phyloP scores from a whole-genome alignment of 2,888 invertebrate genomes.

The Chalcis sispes region DNA sequence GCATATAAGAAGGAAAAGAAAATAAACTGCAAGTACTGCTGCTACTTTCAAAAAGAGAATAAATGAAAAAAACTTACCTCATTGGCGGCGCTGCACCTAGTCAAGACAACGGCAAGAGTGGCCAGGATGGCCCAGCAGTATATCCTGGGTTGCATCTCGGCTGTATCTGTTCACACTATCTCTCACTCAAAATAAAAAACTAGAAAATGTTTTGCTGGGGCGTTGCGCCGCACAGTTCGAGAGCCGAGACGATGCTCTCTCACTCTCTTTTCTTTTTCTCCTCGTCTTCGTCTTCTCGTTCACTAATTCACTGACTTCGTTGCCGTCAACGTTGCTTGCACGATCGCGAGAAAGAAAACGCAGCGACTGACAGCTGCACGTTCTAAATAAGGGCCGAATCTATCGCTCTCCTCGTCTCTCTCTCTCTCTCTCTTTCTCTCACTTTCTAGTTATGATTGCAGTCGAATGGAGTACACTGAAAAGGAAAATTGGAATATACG shows the following conservation, averaged over 20 bases:
- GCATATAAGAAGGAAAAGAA: not conserved
- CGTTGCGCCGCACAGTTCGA: not conserved
- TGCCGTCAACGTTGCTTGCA: not conserved
- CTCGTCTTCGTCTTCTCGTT: constrained; percentile 10
- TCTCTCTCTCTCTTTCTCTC: constrained; percentile 22
- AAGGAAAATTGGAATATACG: not conserved
- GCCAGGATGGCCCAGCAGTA: constrained; percentile 84
- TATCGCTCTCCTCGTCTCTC: constrained; percentile 19
- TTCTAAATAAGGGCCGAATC: constrained; percentile 50
- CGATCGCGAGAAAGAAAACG: too few relatives aligned
- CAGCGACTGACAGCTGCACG: not conserved
- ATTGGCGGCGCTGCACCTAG: constrained; percentile 85
- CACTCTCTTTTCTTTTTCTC: not conserved
- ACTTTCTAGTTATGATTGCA: not conserved
- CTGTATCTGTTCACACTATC: not conserved
- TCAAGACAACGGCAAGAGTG: constrained; percentile 84
- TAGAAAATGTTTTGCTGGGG: not conserved
- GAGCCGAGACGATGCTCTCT: constrained; percentile 3
- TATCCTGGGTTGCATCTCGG: constrained; percentile 85
- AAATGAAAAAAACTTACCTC: constrained; percentile 80
- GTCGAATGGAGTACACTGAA: not conserved
- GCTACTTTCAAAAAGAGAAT: not conserved
- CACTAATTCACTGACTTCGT: constrained; percentile 11
- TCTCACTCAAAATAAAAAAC: not conserved
- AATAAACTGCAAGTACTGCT: not conserved